Evolutionary conservation across 2,888 invertebrate species (phyloP), one percentile per base, ranked within the genome.

Genomic region (Parelbella ahira): DNA sequence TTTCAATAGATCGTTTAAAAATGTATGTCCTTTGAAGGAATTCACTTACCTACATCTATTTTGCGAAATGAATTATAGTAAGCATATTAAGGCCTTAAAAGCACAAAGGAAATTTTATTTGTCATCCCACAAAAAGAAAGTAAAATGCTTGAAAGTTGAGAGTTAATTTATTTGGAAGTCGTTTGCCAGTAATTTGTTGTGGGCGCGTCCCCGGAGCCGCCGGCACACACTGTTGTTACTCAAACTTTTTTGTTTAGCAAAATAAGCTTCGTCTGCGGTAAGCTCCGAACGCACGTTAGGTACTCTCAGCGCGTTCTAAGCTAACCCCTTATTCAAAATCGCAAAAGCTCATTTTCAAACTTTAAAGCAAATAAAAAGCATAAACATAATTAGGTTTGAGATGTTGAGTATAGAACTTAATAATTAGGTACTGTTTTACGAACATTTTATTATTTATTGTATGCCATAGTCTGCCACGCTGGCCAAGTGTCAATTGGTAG

Each of bases 141-240:
- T 44, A 39, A 45, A 83, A 81, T 76, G 76, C 72, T 81, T 74
- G 69, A 80, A 82, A 83, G 80, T 45, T 82, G 82, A 70, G 80
- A 83, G 79, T 79, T 81, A 83, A 84, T 84, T 84, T 83, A 83
- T 83, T 83, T 82, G 66, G 70, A 81, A 83, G 81, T 84, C 83
- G 83, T 84, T 84, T 80, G 79, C 72, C 72, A 71, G 81, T 82
- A 82, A 83, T 83, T 83, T 82, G 82, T 79, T 83, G 81, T 70
- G 82, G 79, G 71, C 66, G 64, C 66, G 72, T 79, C 80, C 79
- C 68, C 59, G 47, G 76, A 74, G 78, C 71, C 67, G 70, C 63
- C 58, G 62, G 69, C 68, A 69, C 65, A 69, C 60, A 61, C 66
- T 69, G 70, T 67, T 69, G 25, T 36, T 65, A 67, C 65, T 63